phyloP scores from a whole-genome alignment of 1,140 invertebrate species.

The Lutraria rhynchaena region DNA sequence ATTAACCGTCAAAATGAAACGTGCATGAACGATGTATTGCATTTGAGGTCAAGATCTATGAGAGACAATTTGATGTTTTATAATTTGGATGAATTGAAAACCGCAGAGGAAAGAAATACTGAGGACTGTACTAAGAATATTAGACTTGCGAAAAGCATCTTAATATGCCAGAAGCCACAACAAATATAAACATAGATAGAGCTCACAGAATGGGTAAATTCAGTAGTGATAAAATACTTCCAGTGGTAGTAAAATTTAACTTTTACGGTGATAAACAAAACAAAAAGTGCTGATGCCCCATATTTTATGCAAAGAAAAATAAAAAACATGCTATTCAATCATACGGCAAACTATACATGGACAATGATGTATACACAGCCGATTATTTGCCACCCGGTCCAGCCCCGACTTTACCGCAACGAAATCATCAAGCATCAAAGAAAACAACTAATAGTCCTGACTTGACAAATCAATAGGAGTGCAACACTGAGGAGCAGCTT shows the following conservation, averaged over 20 bases:
- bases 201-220: not conserved
- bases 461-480: too few relatives aligned
- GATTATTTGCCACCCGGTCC: too few relatives aligned
- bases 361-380: too few relatives aligned
- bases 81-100: not conserved
- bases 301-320: not conserved
- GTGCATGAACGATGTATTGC: not conserved
- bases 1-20: not conserved
- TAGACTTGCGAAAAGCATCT: conserved; percentile 6
- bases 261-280: not conserved
- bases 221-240: not conserved
- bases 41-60: conserved; percentile 11
- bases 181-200: not conserved
- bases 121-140: conserved; percentile 8
- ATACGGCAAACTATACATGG: too few relatives aligned
- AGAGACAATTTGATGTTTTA: conserved; percentile 16
- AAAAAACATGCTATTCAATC: not conserved
- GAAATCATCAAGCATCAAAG: too few relatives aligned
- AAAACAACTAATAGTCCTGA: too few relatives aligned
- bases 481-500: too few relatives aligned
- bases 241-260: not conserved
- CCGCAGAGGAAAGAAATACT: not conserved
- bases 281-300: not conserved
- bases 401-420: too few relatives aligned
- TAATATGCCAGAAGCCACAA: not conserved